phyloP scores from a whole-genome alignment of 2,888 invertebrate species.

The Coelogynopora nodosa region DNA sequence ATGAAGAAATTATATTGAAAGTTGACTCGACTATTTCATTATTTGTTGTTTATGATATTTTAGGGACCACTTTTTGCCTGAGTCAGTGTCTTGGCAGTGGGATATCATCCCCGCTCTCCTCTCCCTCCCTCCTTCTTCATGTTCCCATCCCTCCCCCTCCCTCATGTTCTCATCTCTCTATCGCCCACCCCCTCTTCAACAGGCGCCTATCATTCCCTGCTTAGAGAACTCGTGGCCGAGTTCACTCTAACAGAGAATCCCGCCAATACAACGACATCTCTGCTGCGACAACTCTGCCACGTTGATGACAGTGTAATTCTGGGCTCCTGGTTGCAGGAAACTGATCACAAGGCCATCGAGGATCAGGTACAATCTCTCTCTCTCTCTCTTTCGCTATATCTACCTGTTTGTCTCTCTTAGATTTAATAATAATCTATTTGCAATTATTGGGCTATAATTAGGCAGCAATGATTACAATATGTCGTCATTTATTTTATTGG shows the following conservation, averaged over 20 bases:
- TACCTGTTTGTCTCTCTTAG: not conserved
- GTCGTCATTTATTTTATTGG: not conserved
- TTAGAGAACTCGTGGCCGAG: slow-evolving; percentile 85
- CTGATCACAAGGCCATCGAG: slow-evolving; percentile 90
- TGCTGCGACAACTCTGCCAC: slow-evolving; percentile 76
- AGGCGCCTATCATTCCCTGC: slow-evolving; percentile 73
- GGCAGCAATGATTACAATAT: not conserved
- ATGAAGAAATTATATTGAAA: no score
- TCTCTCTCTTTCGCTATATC: not conserved
- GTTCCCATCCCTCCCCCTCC: no score
- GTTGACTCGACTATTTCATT: no score
- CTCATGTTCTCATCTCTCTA: no score
- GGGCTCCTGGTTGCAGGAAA: slow-evolving; percentile 90
- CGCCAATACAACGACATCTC: slow-evolving; percentile 77
- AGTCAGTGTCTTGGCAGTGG: no score
- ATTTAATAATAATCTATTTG: not conserved
- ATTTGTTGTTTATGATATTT: no score
- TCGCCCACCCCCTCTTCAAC: not conserved
- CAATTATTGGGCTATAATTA: not conserved
- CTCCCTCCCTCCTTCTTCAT: no score
- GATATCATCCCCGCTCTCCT: no score
- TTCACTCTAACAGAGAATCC: slow-evolving; percentile 88
- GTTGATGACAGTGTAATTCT: slow-evolving; percentile 83
- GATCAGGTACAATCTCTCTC: slow-evolving; percentile 73
- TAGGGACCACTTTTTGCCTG: no score